Percentiles rank a stretch among this genome's conserved stretches.
These are phyloP conservation scores for Diplazon laetatorius DNA, from an alignment of 2,888 invertebrate genomes.

Conservation along the genomic window DNA sequence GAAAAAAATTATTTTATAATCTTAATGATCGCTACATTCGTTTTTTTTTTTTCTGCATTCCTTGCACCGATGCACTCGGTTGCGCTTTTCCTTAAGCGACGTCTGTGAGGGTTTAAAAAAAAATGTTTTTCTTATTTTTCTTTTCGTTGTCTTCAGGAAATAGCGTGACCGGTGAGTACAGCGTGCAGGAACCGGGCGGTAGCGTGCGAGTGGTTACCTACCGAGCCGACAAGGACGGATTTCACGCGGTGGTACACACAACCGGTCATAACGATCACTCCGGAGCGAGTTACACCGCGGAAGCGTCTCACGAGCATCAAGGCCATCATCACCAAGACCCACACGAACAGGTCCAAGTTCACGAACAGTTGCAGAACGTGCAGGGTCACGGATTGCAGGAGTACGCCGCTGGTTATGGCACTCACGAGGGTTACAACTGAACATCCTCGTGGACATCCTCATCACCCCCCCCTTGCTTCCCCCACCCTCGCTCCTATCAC, in stretches of 20 bases:
- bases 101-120: too few relatives aligned
- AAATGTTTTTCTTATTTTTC: background rate
- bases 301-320: conserved; percentile 53
- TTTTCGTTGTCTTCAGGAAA: conserved; percentile 64
- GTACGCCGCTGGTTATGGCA: conserved; percentile 57
- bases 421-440: conserved; percentile 63
- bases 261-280: conserved; percentile 69
- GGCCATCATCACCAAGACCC: conserved; percentile 51
- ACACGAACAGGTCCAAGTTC: conserved; percentile 35
- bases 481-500: background rate
- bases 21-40: too few relatives aligned
- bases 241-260: conserved; percentile 76
- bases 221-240: conserved; percentile 76
- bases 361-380: conserved; percentile 17
- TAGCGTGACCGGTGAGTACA: conserved; percentile 76
- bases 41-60: too few relatives aligned
- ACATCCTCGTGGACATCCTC: too few relatives aligned
- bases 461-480: background rate
- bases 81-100: background rate
- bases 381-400: conserved; percentile 51
- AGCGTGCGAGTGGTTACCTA: conserved; percentile 75
- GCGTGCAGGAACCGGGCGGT: conserved; percentile 78
- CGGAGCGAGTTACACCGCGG: conserved; percentile 63
- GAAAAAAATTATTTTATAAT: too few relatives aligned
- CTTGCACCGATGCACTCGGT: too few relatives aligned